Evolutionary conservation across 64 coral and sea anemone genomes (phyloP).

Genomic region (Acropora yongei): DNA sequence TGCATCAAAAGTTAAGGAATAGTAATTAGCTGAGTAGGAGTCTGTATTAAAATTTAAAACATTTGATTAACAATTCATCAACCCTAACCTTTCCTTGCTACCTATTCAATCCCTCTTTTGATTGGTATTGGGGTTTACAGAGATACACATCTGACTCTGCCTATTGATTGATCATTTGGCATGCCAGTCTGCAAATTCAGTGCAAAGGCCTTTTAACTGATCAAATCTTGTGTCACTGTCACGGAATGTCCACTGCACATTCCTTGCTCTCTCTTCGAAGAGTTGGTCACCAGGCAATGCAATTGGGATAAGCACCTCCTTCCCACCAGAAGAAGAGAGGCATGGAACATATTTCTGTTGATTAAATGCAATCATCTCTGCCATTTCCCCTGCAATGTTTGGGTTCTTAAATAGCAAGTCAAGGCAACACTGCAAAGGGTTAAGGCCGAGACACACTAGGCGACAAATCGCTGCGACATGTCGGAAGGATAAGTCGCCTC

Average conservation of each 20-base stretch:
- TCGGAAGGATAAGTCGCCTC: too few species aligned
- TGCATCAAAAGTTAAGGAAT: too few species aligned
- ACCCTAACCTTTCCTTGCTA: too few species aligned
- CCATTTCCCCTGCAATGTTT: slow-evolving; percentile 40
- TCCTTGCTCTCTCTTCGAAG: slow-evolving; percentile 37
- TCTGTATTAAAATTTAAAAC: too few species aligned
- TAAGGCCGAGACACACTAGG: too few species aligned
- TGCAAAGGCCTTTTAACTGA: not conserved
- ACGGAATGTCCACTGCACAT: slow-evolving; percentile 47
- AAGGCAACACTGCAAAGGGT: slow-evolving; percentile 32
- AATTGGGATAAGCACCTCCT: not conserved
- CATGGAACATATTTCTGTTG: slow-evolving; percentile 47
- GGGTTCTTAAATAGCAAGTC: slow-evolving; percentile 26
- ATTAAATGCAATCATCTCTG: not conserved
- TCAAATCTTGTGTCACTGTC: slow-evolving; percentile 31
- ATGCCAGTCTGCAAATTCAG: slow-evolving; percentile 51
- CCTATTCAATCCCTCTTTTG: too few species aligned
- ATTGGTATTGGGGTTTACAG: too few species aligned
- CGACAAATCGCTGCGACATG: too few species aligned
- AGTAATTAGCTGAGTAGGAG: too few species aligned
- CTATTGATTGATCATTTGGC: slow-evolving; percentile 5
- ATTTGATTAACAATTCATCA: too few species aligned
- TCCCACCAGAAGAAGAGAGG: not conserved
- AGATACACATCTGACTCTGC: too few species aligned
- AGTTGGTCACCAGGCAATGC: slow-evolving; percentile 41